Evolutionary conservation across 2,797 vertebrate genomes (phyloP), one percentile per base, ranked within the genome.

Genomic region (Mormyrops boulengeri): DNA sequence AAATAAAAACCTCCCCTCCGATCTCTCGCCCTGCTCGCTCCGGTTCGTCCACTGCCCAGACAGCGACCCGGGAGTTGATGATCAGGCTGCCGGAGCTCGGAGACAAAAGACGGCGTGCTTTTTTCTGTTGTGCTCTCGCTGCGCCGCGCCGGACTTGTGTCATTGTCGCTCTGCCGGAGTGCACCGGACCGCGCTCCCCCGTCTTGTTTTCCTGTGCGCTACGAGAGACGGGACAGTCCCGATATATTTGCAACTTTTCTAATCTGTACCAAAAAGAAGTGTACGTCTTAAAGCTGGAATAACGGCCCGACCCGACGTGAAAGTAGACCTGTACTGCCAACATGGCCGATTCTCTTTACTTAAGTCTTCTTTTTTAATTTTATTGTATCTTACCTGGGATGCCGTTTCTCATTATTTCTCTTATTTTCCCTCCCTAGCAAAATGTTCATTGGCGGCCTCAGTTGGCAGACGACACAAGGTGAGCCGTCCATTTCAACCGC

Each of bases 391-490:
- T 44, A 17, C 26, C 55, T 44, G 30, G 41, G 9, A 44, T 88
- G 87, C 73, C 55, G 12, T 88, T 87, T 87, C 41, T 41, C 62
- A 57, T 19, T 49, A 3, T 3, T 80, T 89, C 4, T 91, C 93
- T 88, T 92, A 93, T 93, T 94, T 94, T 94, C 95, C 94, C 93
- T 95, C 95, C 96, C 93, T 96, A 98, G 97, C 97, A 97, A 98
- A 96, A 98, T 98, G 97, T 98, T 98, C 96, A 97, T 98, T 97
- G 97, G 97, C 94, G 97, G 97, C 95, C 96, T 97, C 95, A 98
- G 97, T 95, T 98, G 97, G 97, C 97, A 98, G 95, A 98, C 97
- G 89, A 98, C 97, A 94, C 97, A 98, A 97, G 97, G 97, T 98
- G 96, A 97, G 97, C 94, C 93, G 92, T 95, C 94, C 94, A 93